Evolutionary conservation across 1,140 invertebrate genomes (phyloP).

Genomic region (Zaprionus africanus): DNA sequence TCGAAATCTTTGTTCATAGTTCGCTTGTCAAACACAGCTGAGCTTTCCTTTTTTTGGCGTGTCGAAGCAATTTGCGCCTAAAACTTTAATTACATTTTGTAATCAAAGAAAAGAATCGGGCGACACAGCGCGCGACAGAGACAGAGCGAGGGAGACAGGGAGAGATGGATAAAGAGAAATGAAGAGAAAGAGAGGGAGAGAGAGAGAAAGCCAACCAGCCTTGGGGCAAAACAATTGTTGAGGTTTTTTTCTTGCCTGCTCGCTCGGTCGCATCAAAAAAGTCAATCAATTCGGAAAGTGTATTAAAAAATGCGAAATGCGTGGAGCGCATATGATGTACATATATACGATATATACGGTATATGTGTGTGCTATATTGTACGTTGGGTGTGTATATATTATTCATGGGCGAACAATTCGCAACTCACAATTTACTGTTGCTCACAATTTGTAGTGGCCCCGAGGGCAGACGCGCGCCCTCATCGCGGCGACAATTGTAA

Average conservation of each 20-base stretch:
- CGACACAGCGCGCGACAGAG: not conserved
- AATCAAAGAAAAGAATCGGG: conserved; percentile 4
- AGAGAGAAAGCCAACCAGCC: not conserved
- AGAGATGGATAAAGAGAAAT: not conserved
- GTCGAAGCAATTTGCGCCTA: conserved; percentile 3
- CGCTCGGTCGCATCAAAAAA: not conserved
- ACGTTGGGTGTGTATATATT: not conserved
- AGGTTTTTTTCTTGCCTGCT: not conserved
- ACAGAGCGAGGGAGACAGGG: not conserved
- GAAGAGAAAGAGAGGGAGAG: not conserved
- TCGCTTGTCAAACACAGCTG: not conserved
- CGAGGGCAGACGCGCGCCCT: conserved; percentile 14
- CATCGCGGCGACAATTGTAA: conserved; percentile 7
- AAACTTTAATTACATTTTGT: conserved; percentile 6
- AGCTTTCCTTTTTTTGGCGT: not conserved
- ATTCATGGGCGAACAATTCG: not conserved
- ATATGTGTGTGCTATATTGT: not conserved
- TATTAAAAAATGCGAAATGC: not conserved
- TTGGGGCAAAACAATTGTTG: conserved; percentile 3
- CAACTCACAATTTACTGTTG: not conserved
- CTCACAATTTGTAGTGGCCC: conserved; percentile 2
- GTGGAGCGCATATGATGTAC: not conserved
- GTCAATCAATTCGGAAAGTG: conserved; percentile 1
- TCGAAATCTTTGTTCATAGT: conserved; percentile 8
- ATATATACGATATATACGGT: not conserved